Percentiles rank a stretch among this genome's conserved stretches.
Conservation (phyloP, 2,113 vertebrate species). For the Anser cygnoides region DNA sequence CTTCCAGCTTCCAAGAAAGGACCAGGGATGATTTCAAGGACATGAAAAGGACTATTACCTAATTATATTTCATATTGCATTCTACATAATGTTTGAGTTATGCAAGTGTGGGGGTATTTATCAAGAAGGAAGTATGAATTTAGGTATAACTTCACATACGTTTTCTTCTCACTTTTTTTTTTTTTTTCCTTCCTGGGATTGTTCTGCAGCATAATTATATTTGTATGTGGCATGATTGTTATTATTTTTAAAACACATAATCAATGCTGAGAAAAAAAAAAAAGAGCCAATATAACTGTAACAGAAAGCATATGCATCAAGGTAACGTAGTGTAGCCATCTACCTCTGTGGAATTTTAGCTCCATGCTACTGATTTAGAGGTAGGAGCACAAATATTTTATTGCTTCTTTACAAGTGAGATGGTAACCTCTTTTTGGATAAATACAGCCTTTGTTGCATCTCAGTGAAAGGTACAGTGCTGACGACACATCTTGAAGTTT, state of each 20-base stretch:
- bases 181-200: neutral
- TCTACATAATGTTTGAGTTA: neutral
- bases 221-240: neutral
- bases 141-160: neutral
- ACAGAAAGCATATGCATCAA: fast-evolving
- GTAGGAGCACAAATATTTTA: neutral
- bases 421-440: neutral
- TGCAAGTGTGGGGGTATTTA: neutral
- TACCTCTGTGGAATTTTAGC: neutral
- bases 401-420: neutral
- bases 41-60: neutral
- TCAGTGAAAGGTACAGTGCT: neutral
- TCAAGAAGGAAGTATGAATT: neutral
- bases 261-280: neutral
- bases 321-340: neutral
- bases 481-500: neutral
- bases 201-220: neutral
- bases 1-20: conserved; percentile 6
- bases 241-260: neutral
- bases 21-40: neutral
- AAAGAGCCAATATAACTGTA: neutral
- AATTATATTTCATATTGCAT: neutral
- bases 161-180: neutral
- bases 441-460: neutral
- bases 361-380: neutral